Base-by-base conservation (phyloP, 2,797 vertebrate genomes). In the Myotis vivesi region DNA sequence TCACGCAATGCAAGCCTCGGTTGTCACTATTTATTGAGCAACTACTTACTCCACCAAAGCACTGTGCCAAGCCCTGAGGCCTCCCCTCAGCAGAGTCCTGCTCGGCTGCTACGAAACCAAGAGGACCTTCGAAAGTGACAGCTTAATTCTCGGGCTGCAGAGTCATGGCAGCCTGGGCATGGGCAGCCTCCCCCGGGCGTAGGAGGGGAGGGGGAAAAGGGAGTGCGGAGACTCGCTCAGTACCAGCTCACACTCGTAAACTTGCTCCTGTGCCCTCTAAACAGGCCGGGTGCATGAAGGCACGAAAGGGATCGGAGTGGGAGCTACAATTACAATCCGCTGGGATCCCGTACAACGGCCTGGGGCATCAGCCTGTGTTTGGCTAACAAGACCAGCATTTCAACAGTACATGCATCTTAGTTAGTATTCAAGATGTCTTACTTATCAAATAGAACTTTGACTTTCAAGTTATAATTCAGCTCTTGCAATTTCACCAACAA, bases 401-500 rank as follows among this genome's bases (percentile, higher is more conserved):
- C 73, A 64, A 15, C 1, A 69, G 44, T 15, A 55, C 12, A 6
- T 12, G 0, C 38, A 84, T 10, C 49, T 62, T 95, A 68, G 28
- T 33, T 41, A 93, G 53, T n/a, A 94, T 25, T 92, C 92, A 96
- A 97, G 6, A 87, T 46, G 66, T 97, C 99, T 51, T 99, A 99
- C 99, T 99, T 99, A 92, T 99, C 99, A 97, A 99, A 99, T 28
- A 98, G 69, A 16, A 99, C 99, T 96, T 99, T 99, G 85, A 99
- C 99, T 97, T 99, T 99, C 87, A 99, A 98, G 73, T 99, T 99
- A 97, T 99, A 99, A 98, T 99, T 99, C 80, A 99, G 97, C 94
- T 99, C 99, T 72, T 98, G 99, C 91, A 99, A 98, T 94, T 99
- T 99, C 98, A 99, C 99, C 98, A 99, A 98, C 94, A 99, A 98